Conservation (phyloP, 2,113 vertebrate species). For the Melanostigma gelatinosum region DNA sequence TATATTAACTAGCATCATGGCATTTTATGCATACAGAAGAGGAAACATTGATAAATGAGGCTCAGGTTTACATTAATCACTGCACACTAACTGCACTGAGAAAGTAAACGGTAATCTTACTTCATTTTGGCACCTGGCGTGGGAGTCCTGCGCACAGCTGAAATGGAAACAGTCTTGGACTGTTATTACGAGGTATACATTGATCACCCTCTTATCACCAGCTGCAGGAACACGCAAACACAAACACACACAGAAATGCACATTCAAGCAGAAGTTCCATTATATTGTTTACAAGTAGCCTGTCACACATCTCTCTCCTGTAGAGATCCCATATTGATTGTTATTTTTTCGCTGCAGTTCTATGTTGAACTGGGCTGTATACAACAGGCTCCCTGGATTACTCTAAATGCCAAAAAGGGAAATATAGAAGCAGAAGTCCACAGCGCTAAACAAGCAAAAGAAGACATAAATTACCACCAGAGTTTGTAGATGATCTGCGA, state of each 20-base stretch:
- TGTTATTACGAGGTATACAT: constrained; percentile 19
- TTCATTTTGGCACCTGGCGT: constrained; percentile 47
- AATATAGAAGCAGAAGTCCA: neutral
- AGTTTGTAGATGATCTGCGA: constrained; percentile 34
- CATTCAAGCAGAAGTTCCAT: constrained; percentile 1
- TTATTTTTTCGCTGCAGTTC: constrained; percentile 31
- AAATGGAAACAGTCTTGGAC: constrained; percentile 38
- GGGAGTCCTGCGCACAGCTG: constrained; percentile 20
- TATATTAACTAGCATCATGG: constrained; percentile 44
- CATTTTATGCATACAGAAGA: constrained; percentile 31
- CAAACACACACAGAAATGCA: constrained; percentile 6
- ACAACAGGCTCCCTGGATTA: constrained; percentile 3
- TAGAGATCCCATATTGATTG: constrained; percentile 38
- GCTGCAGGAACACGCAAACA: constrained; percentile 35
- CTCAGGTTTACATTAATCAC: constrained; percentile 53
- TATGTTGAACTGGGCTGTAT: neutral
- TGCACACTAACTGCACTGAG: constrained; percentile 31
- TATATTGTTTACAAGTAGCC: neutral
- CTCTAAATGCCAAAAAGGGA: constrained; percentile 6
- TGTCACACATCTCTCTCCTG: neutral
- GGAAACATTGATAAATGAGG: constrained; percentile 59
- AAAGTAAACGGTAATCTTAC: constrained; percentile 62
- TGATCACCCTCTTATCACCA: constrained; percentile 51
- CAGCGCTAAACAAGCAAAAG: neutral
- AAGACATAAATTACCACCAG: constrained; percentile 12